These are phyloP conservation scores for Dipus sagitta DNA, from an alignment of 2,797 vertebrate species.

Conservation along the genomic window DNA sequence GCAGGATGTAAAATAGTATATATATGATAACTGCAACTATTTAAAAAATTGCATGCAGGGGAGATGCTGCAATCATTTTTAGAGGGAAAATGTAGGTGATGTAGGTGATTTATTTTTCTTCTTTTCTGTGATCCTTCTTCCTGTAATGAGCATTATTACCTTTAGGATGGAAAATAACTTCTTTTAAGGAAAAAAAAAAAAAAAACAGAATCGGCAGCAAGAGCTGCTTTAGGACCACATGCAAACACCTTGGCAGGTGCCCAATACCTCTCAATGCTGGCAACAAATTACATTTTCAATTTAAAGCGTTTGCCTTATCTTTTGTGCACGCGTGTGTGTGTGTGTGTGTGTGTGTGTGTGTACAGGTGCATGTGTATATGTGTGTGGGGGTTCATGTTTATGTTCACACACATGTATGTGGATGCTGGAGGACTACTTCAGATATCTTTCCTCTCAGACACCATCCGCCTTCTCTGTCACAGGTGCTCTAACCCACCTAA, in stretches of 20 bases:
- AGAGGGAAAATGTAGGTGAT: slow-evolving; percentile 24
- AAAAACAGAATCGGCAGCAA: not conserved
- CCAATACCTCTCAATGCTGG: not conserved
- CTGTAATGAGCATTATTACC: slow-evolving; percentile 40
- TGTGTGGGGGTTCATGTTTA: not conserved
- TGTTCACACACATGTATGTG: not conserved
- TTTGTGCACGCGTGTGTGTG: not conserved
- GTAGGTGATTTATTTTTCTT: slow-evolving; percentile 31
- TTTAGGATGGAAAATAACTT: slow-evolving; percentile 54
- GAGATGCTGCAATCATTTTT: slow-evolving; percentile 59
- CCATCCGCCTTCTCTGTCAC: not conserved
- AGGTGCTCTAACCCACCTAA: not conserved
- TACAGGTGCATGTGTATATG: too few species aligned
- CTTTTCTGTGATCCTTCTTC: slow-evolving; percentile 42
- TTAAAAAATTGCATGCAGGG: slow-evolving; percentile 19
- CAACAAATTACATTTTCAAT: slow-evolving; percentile 15
- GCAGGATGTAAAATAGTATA: not conserved
- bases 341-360: not conserved
- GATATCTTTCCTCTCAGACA: not conserved
- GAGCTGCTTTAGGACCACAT: not conserved
- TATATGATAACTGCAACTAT: slow-evolving; percentile 41
- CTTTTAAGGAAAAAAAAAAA: slow-evolving; percentile 43
- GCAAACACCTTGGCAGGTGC: not conserved
- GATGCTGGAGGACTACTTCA: not conserved
- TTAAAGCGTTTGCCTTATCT: not conserved